phyloP scores from a whole-genome alignment of 2,797 vertebrate species.

The Ficedula albicollis region DNA sequence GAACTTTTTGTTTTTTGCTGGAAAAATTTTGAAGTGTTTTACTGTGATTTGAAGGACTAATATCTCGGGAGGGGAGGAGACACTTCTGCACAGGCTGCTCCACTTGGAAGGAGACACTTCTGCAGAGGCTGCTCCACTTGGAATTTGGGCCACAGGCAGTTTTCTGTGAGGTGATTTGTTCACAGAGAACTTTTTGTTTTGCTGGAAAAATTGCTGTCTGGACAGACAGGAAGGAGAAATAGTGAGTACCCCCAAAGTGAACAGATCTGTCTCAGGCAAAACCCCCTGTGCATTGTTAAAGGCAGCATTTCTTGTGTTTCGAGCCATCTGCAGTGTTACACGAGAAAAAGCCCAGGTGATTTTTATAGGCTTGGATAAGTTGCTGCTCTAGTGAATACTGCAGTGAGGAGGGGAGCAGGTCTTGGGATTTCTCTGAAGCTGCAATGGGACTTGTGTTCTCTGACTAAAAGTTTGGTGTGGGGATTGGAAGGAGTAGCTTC shows the following conservation, averaged over 20 bases:
- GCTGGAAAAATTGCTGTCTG: neutral
- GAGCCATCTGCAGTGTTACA: neutral
- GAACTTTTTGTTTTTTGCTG: neutral
- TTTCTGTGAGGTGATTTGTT: neutral
- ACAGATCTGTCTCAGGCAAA: neutral
- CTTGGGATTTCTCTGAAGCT: neutral
- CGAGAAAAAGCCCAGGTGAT: neutral
- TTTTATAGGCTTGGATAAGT: neutral
- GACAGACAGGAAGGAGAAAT: neutral
- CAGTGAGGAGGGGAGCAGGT: neutral
- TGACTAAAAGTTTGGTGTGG: neutral
- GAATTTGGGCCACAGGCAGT: neutral
- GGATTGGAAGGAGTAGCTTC: neutral
- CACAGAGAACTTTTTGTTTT: neutral
- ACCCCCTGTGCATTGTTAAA: neutral
- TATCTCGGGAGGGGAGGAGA: too few species aligned
- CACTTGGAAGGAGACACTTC: too few species aligned
- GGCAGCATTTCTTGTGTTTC: neutral
- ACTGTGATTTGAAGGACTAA: too few species aligned
- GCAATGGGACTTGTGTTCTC: neutral
- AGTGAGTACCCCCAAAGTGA: neutral
- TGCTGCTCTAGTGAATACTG: neutral
- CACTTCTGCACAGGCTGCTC: too few species aligned
- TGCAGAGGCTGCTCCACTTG: too few species aligned
- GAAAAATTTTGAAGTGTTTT: too few species aligned